Evolutionary conservation across 2,113 vertebrate species (phyloP).

Genomic region (Rhinichthys klamathensis): DNA sequence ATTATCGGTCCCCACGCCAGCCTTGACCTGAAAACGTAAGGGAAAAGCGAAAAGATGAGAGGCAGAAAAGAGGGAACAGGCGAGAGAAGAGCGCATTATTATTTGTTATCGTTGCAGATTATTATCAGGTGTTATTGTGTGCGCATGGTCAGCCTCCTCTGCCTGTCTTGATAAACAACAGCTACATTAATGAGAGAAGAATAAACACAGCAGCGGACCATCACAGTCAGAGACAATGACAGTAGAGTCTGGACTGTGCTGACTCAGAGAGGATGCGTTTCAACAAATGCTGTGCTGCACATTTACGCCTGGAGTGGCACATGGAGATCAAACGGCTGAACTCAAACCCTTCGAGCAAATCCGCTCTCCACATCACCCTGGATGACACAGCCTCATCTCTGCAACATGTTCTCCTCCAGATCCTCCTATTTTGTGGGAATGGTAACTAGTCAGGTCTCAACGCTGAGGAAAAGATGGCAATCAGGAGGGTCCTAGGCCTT

Average conservation of each 20-base stretch:
- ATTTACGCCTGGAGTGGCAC: conserved; percentile 34
- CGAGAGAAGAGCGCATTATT: conserved; percentile 60
- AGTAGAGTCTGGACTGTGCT: background rate
- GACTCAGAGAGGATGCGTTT: conserved; percentile 41
- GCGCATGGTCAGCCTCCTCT: conserved; percentile 18
- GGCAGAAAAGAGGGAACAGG: conserved; percentile 34
- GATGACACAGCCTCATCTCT: conserved; percentile 24
- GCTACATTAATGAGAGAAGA: conserved; percentile 39
- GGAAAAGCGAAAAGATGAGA: conserved; percentile 27
- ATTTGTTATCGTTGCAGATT: conserved; percentile 68
- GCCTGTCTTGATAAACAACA: conserved; percentile 38
- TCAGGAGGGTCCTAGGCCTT: conserved; percentile 32
- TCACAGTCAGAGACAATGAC: conserved; percentile 4
- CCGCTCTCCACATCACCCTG: conserved; percentile 13
- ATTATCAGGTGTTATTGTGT: conserved; percentile 65
- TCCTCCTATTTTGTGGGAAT: background rate
- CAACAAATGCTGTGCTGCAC: conserved; percentile 25
- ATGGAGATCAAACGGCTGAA: conserved; percentile 40
- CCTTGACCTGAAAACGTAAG: conserved; percentile 68
- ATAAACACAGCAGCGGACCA: conserved; percentile 28
- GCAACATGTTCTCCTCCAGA: conserved; percentile 13
- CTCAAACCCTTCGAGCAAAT: conserved; percentile 34
- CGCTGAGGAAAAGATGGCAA: conserved; percentile 17
- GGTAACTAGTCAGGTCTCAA: conserved; percentile 4
- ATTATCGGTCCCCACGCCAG: conserved; percentile 54